These are phyloP conservation scores for Proterorhinus semilunaris DNA, from an alignment of 2,113 vertebrate genomes.

Conservation along the genomic window DNA sequence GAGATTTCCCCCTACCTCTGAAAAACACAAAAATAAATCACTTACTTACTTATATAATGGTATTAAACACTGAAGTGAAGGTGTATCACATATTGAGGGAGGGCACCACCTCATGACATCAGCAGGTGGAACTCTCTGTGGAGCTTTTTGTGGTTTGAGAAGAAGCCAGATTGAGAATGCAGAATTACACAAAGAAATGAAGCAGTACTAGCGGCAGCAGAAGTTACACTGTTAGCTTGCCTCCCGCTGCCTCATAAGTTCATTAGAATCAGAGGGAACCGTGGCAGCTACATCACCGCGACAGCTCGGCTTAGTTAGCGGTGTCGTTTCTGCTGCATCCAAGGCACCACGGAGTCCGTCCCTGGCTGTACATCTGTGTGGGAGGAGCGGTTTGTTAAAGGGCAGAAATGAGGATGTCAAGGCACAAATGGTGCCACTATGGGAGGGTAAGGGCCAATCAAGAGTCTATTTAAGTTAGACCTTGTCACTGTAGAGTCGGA, in stretches of 20 bases:
- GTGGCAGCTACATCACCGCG: slow-evolving; percentile 35
- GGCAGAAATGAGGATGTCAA: slow-evolving; percentile 1
- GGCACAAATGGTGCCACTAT: slow-evolving; percentile 4
- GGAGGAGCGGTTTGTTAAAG: slow-evolving; percentile 28
- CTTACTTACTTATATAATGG: no score
- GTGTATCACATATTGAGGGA: no score
- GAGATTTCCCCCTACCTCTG: no score
- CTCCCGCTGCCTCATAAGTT: slow-evolving; percentile 39
- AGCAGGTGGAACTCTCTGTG: no score
- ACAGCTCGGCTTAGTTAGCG: slow-evolving; percentile 3
- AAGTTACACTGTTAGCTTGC: neutral
- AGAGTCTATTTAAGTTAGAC: neutral
- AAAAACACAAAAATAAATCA: no score
- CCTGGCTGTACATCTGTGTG: neutral
- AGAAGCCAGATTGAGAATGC: no score
- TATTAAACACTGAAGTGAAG: no score
- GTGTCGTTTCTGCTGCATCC: neutral
- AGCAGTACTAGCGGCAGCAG: neutral
- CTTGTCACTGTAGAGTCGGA: neutral
- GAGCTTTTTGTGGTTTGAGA: no score
- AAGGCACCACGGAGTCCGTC: neutral
- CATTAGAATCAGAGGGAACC: slow-evolving; percentile 27
- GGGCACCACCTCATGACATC: no score
- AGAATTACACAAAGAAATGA: no score
- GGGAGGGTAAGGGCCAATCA: neutral